Conservation (phyloP, 1,140 invertebrate genomes). For the Armadillidium nasatum region DNA sequence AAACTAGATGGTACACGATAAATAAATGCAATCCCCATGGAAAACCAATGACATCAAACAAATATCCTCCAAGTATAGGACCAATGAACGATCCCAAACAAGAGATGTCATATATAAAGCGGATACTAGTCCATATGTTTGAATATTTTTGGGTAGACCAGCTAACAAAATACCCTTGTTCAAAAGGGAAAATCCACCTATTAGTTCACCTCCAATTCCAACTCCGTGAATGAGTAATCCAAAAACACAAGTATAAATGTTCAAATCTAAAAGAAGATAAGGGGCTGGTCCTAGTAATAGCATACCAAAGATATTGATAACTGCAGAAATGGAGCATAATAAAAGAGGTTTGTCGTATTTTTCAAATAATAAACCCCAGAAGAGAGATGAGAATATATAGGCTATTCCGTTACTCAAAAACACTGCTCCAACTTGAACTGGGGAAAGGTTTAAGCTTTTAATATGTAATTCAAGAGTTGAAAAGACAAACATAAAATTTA, state of each 20-base stretch:
- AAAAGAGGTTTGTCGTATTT: conserved; percentile 61
- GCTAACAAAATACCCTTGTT: conserved; percentile 63
- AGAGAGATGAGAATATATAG: conserved; percentile 73
- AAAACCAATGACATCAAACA: conserved; percentile 70
- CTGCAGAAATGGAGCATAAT: conserved; percentile 61
- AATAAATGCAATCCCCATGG: conserved; percentile 51
- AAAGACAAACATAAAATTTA: conserved; percentile 75
- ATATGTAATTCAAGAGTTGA: conserved; percentile 77
- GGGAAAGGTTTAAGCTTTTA: conserved; percentile 64
- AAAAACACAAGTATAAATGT: conserved; percentile 52
- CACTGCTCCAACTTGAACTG: conserved; percentile 71
- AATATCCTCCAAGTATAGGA: conserved; percentile 68
- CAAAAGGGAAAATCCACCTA: conserved; percentile 73
- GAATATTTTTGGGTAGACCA: conserved; percentile 71
- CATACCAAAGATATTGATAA: conserved; percentile 63
- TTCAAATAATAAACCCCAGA: conserved; percentile 76
- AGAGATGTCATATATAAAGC: conserved; percentile 80
- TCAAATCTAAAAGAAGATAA: conserved; percentile 33
- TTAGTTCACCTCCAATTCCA: conserved; percentile 72
- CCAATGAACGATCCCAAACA: conserved; percentile 77
- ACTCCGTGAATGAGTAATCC: conserved; percentile 72
- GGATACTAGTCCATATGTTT: conserved; percentile 77
- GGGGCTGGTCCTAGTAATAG: conserved; percentile 62
- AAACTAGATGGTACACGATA: background rate
- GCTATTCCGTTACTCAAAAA: conserved; percentile 83